These are phyloP conservation scores for Cheirogaleus major DNA, from an alignment of 2,797 vertebrate species.

Conservation along the genomic window DNA sequence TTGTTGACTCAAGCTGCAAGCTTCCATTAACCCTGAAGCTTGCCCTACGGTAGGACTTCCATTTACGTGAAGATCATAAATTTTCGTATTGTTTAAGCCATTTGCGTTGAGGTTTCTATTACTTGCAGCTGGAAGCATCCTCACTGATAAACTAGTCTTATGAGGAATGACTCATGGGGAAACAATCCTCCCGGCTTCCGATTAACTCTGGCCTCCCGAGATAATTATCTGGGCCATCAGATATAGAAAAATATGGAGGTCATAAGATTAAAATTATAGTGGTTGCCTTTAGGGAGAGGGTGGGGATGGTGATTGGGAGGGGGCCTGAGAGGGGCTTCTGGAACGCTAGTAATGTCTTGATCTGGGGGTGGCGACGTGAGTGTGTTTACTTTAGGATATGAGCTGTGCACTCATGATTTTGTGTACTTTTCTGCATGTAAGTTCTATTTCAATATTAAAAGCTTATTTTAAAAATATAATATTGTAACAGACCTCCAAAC, in stretches of 20 bases:
- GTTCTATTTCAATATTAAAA: background rate
- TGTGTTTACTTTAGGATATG: conserved; percentile 42
- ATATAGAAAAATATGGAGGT: conserved; percentile 73
- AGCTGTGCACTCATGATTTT: background rate
- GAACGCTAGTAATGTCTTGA: conserved; percentile 32
- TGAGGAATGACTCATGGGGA: conserved; percentile 72
- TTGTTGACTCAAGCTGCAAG: background rate
- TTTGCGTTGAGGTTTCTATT: conserved; percentile 49
- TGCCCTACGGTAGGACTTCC: background rate
- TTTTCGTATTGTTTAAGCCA: background rate
- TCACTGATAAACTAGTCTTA: conserved; percentile 58
- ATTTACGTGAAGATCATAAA: background rate
- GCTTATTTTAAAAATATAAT: background rate
- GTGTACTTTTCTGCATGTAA: conserved; percentile 41
- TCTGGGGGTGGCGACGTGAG: background rate
- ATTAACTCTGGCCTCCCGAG: conserved; percentile 72
- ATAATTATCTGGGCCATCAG: conserved; percentile 77
- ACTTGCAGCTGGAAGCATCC: conserved; percentile 73
- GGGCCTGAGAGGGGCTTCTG: conserved; percentile 57
- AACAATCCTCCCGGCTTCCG: conserved; percentile 65
- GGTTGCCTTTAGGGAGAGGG: conserved; percentile 40
- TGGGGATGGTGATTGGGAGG: conserved; percentile 5
- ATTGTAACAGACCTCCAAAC: conserved; percentile 1
- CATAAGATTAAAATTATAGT: conserved; percentile 62
- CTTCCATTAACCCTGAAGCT: background rate